Base-by-base conservation (phyloP, 2,797 vertebrate genomes). In the Acanthurus leucopareius region DNA sequence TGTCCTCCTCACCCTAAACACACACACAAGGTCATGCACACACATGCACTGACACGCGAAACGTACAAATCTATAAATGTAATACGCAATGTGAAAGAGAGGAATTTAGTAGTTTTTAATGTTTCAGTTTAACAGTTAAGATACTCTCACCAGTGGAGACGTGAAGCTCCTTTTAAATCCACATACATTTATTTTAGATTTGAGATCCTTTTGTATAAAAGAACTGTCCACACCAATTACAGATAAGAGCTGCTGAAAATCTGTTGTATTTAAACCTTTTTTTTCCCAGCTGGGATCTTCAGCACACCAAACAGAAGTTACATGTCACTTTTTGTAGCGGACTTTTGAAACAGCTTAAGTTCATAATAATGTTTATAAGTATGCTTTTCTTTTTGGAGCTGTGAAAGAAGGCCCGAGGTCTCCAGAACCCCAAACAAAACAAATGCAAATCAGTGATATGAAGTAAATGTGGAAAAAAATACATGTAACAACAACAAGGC, bases 391-490 rank as follows among this genome's bases (percentile, higher is more conserved):
- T 56, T 68, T 78, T 54, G 28, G 10, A 56, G 20, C 48, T 61
- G 14, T 44, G 35, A 48, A 22, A 75, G 10, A 38, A 28, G 4
- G 9, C 17, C 42, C 0, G 1, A 3, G 42, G 15, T 38, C 11
- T 22, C 14, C 13, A 35, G 22, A 42, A 57, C 8, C 20, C 42
- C 54, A 22, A 49, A 62, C 32, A 35, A 1, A 22, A 52, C 9
- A 69, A 60, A 69, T 74, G 19, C n/a, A 77, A 66, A 73, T 60
- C 10, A 25, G 25, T 32, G 10, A 59, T 57, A 56, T 80, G 52
- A 85, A 72, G 13, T 54, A 72, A 70, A 79, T 28, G 35, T 60
- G 7, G 3, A 80, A 62, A 80, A 80, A 54, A 54, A 42, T 32
- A 28, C 40, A 61, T 53, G 66, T 42, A 70, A 49, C 47, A 77